Evolutionary conservation across 2,797 vertebrate species (phyloP), one percentile per base, ranked within the genome.

Genomic region (Podarcis siculus): DNA sequence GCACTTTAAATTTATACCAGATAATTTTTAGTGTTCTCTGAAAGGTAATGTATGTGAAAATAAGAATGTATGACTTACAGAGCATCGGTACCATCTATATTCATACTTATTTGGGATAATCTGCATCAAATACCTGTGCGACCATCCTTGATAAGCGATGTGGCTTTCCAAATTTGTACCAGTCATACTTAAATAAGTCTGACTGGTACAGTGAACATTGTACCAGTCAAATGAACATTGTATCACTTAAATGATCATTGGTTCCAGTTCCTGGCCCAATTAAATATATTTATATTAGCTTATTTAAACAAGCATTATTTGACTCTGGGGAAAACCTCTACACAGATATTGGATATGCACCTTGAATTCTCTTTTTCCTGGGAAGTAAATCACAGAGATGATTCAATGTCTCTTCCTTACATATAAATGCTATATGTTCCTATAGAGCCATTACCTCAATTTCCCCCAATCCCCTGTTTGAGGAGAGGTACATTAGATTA

Each of bases 281-380:
- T 86, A 72, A 66, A 90, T 90, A 82, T 90, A 66, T 81, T 66
- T 85, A 12, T 89, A 89, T 86, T 8, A 80, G 83, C 87, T 39
- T 87, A 2, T 87, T 91, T 82, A 91, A 93, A 80, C 49, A 89
- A 90, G 86, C 27, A 81, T 37, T 73, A 15, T 85, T 87, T 90
- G n/a, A 58, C 89, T 92, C 49, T 93, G 49, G 30, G 37, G 78
- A 30, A 90, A 92, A 81, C 64, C 25, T 89, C 86, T 85, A 39
- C 83, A 79, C 76, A 91, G 81, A 90, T 30, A 66, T 10, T 79
- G 42, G 10, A 10, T 86, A 71, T 61, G 30, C 61, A 49, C 27
- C 67, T 73, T 83, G 37, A 83, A 73, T 82, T 9, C 75, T 78
- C 23, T 76, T 49, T 85, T 92, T 93, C 42, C 78, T 55, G 8